Evolutionary conservation across 2,888 invertebrate genomes (phyloP), one percentile per base, ranked within the genome.

Genomic region (Apodemia hepburni): DNA sequence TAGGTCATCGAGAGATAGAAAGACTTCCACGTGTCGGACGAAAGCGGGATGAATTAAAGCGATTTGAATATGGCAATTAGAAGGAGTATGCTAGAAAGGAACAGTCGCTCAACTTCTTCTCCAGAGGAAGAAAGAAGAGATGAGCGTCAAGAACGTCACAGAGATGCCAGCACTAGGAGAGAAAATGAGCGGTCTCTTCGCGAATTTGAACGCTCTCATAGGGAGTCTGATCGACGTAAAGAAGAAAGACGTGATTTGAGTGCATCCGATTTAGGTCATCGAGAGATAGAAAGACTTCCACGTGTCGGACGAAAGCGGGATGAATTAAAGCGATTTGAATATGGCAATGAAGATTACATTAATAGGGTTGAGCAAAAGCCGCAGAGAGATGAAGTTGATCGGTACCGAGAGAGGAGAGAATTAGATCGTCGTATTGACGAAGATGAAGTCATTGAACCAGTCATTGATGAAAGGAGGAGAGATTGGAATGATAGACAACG

Each of bases 41-140:
- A 33, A 90, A 90, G 68, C 84, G 90, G 2, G 90, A 90, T 15
- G 91, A 90, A 49, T 69, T 73, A 15, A 90, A 90, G 68, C 79
- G 90, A 8, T 91, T 80, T 73, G 91, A 90, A 66, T 91, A 89
- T 70, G 89, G 89, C 8, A 75, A 85, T 92, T 67, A 77, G 92
- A 65, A 81, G 92, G 69, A 92, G 92, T 74, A 88, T 92, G 81
- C 78, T 92, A 68, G 89, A 92, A 71, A 84, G 87, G 73, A 88
- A 92, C 71, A 86, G 90, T 80, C 90, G 91, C 81, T 91, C 92
- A 69, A 91, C 92, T 82, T 88, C 92, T 85, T 88, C 92, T 80
- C 90, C 91, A 62, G 92, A 92, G 79, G 88, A 92, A 82, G 89
- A 91, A 84, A 81, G 81, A 74, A 79, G 88, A 70, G 88, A 90